These are phyloP conservation scores for Gambusia affinis DNA, from an alignment of 2,113 vertebrate genomes.

Conservation along the genomic window DNA sequence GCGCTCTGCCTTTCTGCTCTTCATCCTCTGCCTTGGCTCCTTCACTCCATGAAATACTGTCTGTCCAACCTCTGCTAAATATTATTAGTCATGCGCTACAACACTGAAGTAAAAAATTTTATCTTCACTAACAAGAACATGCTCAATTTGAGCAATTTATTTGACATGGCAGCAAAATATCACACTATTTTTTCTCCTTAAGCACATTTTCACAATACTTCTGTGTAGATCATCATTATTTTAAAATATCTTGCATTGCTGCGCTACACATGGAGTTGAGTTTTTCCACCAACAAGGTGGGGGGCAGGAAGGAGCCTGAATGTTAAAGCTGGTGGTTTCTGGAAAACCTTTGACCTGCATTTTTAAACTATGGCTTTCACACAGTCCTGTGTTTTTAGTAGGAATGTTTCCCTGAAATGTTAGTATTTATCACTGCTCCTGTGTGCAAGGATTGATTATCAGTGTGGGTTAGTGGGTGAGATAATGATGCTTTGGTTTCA, in stretches of 20 bases:
- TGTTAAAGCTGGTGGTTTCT: not conserved
- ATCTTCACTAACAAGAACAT: not conserved
- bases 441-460: not conserved
- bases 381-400: not conserved
- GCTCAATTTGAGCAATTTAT: not conserved
- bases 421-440: not conserved
- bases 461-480: not conserved
- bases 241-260: no score
- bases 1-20: not conserved
- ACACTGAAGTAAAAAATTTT: not conserved
- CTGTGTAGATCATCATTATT: not conserved
- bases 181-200: no score
- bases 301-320: not conserved
- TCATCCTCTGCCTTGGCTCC: not conserved
- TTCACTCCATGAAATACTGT: not conserved
- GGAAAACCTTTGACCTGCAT: not conserved
- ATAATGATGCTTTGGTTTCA: conserved; percentile 1
- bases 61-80: not conserved
- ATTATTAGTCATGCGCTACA: not conserved
- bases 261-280: no score
- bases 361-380: no score
- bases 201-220: no score
- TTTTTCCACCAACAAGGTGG: no score
- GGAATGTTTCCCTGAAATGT: not conserved
- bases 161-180: no score